Evolutionary conservation across 1,140 invertebrate genomes (phyloP), one percentile per base, ranked within the genome.

Genomic region (Bombus confusus): DNA sequence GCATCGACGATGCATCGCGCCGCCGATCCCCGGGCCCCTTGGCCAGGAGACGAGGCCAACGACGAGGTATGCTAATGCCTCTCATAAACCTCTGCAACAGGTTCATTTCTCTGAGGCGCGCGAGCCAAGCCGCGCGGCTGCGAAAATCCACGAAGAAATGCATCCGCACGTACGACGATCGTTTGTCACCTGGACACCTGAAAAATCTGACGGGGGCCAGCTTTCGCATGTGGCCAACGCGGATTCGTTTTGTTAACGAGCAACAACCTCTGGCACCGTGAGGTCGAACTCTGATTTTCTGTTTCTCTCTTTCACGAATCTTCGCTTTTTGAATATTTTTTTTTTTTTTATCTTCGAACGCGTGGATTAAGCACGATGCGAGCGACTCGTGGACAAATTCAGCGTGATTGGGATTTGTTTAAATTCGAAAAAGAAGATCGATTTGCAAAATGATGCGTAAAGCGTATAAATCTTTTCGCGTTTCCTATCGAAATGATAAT

Each of bases 21-120:
- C 86, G 77, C 73, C 86, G 73, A 73, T 80, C 43, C 69, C 66
- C 28, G 71, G 81, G 71, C 72, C 72, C 83, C 66, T 69, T 71
- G 73, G 69, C 37, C 47, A 43, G 71, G 66, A 73, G 81, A 85
- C 76, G 83, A 87, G 86, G 31, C 76, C 76, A 86, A 87, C 92
- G 89, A 92, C 91, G 91, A 92, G 90, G 90, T 92, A 94, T 93
- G 92, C 93, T 94, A 93, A 94, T 94, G 93, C 91, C 91, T 87
- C 91, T 93, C 93, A 93, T 93, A 93, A 94, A 93, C 78, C 85
- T 92, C 88, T 85, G 93, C 93, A 94, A 94, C 93, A 94, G 93
- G 93, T 94, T 93, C 92, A 94, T 93, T 94, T 93, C 91, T 93
- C 92, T 69, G 87, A 79, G 74, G 57, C 79, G 73, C 72, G 75